A percentile compares a stretch with the other conserved stretches of the same genome.
These are phyloP conservation scores for Sorex araneus DNA, from an alignment of 2,113 vertebrate species.

Conservation along the genomic window DNA sequence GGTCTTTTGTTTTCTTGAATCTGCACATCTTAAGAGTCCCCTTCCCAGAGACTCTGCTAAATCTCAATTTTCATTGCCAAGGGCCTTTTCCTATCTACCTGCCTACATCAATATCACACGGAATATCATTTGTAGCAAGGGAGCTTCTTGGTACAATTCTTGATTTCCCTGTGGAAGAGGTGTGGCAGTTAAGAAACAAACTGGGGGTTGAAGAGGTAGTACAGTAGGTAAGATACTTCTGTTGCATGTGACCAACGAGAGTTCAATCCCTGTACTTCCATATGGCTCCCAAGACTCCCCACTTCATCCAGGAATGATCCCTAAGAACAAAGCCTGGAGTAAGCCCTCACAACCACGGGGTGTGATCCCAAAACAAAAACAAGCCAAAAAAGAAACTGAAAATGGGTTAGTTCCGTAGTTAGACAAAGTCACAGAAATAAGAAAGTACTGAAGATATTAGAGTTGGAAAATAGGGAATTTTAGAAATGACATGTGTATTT, in stretches of 20 bases:
- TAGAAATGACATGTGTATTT: background rate
- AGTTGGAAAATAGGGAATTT: background rate
- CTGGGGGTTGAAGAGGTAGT: background rate
- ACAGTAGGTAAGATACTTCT: background rate
- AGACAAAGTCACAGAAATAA: conserved; percentile 10
- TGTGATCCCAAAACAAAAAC: too few relatives aligned
- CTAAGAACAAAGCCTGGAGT: too few relatives aligned
- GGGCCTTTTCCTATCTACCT: too few relatives aligned
- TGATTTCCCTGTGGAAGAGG: background rate
- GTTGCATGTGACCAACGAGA: background rate
- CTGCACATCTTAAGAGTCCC: too few relatives aligned
- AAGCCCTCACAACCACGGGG: too few relatives aligned
- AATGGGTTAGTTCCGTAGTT: background rate
- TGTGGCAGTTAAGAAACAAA: conserved; percentile 19
- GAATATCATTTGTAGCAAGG: background rate
- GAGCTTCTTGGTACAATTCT: background rate
- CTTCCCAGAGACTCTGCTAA: too few relatives aligned
- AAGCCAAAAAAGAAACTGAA: too few relatives aligned
- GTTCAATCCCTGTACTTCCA: background rate
- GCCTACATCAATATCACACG: too few relatives aligned
- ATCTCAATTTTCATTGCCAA: too few relatives aligned
- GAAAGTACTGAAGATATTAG: background rate
- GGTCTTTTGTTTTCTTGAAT: too few relatives aligned
- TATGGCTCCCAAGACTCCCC: too few relatives aligned
- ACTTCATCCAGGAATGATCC: too few relatives aligned